Evolutionary conservation across 2,113 vertebrate species (phyloP).

Genomic region (Onychorhynchus coronatus): DNA sequence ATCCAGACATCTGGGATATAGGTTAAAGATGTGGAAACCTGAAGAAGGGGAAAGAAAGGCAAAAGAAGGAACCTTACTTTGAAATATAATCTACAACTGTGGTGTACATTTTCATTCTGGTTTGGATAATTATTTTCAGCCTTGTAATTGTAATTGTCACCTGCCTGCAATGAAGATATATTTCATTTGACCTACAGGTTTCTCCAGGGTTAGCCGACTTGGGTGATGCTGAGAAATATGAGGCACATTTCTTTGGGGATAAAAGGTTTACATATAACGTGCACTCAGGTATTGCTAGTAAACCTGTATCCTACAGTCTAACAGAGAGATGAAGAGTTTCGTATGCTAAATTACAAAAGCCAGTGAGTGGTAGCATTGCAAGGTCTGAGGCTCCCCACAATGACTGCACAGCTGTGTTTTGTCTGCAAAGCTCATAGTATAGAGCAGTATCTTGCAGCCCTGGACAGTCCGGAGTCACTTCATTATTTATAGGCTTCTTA

Average conservation of each 20-base stretch:
- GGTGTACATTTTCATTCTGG: background rate
- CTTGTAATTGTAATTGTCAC: background rate
- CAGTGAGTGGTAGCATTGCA: background rate
- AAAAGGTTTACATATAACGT: background rate
- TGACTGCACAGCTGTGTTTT: fast-evolving
- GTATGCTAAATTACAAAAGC: background rate
- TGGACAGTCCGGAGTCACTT: background rate
- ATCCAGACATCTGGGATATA: background rate
- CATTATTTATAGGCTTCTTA: background rate
- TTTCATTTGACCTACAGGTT: background rate
- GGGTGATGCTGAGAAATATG: background rate
- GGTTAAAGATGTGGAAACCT: background rate
- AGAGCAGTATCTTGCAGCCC: background rate
- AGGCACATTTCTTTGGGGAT: background rate
- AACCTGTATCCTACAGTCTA: background rate
- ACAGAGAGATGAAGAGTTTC: background rate
- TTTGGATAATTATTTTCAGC: background rate
- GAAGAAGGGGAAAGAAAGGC: background rate
- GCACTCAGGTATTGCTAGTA: background rate
- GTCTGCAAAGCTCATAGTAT: background rate
- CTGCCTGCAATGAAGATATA: background rate
- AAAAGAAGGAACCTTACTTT: background rate
- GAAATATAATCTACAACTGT: background rate
- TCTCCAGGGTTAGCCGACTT: background rate
- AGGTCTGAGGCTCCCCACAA: background rate